Base-by-base conservation (phyloP, 2,113 vertebrate genomes). In the Calidris pygmaea region DNA sequence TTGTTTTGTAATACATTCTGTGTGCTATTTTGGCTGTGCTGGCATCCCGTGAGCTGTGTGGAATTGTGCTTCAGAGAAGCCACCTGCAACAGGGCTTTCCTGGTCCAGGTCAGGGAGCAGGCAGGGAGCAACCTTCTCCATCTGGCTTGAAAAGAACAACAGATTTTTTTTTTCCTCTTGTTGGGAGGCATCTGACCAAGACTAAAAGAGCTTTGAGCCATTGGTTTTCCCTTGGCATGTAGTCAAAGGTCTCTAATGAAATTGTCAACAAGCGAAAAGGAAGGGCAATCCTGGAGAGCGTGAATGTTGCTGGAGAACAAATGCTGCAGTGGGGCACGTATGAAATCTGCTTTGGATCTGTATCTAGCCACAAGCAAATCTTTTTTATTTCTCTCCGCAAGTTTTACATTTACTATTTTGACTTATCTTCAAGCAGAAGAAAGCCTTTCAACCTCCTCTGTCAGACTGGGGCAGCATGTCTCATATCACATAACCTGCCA, bases 21-120 rank as follows among this genome's bases (percentile, higher is more conserved):
- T 1, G 1, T 1, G 0, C 18, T 48, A 0, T 83, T 80, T 90
- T n/a, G n/a, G 12, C 56, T 48, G 37, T 41, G 68, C n/a, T 84
- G 80, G 7, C 10, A 37, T 67, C 47, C 37, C 3, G 1, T 75
- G 60, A 77, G 35, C 22, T 63, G 2, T 41, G 32, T 43, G 47
- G n/a, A 78, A 9, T 0, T 0, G 34, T 78, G 5, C 55, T 71
- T 66, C 37, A 55, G 41, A 52, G 53, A 78, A 50, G 14, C 30
- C 15, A 43, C 23, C 20, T 43, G 30, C 12, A 63, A 4, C 29
- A 60, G 24, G 24, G 5, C 8, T 82, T 80, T 63, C 13, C n/a
- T 50, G 22, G 47, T 43, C 30, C 48, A 48, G 37, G 14, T 37
- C 47, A 56, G 15, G 30, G 48, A 83, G 34, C 21, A 39, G 75